These are phyloP conservation scores for Drosophila varians DNA, from an alignment of 1,140 invertebrate genomes.

Conservation along the genomic window DNA sequence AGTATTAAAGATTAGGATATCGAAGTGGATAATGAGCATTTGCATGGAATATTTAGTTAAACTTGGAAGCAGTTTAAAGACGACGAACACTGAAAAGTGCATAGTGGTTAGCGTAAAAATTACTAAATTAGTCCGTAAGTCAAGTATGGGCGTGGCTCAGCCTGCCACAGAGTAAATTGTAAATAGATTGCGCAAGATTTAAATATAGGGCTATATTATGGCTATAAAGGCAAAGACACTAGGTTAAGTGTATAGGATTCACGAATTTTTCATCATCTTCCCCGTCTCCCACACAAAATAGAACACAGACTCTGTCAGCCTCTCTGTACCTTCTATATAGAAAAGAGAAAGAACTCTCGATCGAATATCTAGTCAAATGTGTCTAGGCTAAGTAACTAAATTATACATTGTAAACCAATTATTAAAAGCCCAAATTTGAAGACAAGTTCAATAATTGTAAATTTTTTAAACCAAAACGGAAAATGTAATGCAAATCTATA, in stretches of 20 bases:
- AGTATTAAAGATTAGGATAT: constrained; percentile 19
- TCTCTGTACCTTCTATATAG: constrained; percentile 76
- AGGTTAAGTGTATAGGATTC: constrained; percentile 13
- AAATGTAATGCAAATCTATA: constrained; percentile 1
- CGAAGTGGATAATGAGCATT: constrained; percentile 20
- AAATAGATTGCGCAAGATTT: constrained; percentile 13
- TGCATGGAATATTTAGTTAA: constrained; percentile 50
- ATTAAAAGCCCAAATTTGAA: constrained; percentile 13
- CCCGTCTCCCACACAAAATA: constrained; percentile 12
- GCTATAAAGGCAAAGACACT: neutral
- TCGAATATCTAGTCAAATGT: constrained; percentile 60
- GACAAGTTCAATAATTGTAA: constrained; percentile 67
- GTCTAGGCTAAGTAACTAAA: constrained; percentile 68
- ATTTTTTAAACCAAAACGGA: constrained; percentile 54
- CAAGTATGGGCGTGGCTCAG: constrained; percentile 42
- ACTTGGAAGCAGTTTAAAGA: constrained; percentile 43
- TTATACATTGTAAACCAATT: constrained; percentile 38
- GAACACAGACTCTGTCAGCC: constrained; percentile 35
- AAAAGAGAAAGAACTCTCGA: constrained; percentile 15
- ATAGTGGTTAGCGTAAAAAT: constrained; percentile 62
- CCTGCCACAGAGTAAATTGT: constrained; percentile 37
- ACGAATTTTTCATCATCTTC: constrained; percentile 15
- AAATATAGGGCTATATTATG: constrained; percentile 6
- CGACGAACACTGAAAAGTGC: constrained; percentile 28
- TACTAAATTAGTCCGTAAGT: constrained; percentile 75